Base-by-base conservation (phyloP, 1,140 invertebrate species). In the Bombus confusus region DNA sequence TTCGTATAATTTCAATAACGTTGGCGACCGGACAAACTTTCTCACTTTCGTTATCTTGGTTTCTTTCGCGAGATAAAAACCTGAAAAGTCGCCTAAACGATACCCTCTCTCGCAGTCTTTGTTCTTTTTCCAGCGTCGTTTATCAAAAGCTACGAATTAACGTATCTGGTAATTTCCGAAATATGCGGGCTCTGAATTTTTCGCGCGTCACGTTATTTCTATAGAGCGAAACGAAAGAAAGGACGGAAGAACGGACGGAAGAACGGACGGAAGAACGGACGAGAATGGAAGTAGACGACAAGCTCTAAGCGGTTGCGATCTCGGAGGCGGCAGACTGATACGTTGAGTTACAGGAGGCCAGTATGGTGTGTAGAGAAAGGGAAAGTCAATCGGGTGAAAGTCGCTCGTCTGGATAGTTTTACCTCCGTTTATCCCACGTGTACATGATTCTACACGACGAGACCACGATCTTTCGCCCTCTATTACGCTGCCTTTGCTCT, bases 371-470 rank as follows among this genome's bases (percentile, higher is more conserved):
- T 25, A 91, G 91, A 93, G 93, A 94, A 94, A 94, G 93, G 93
- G 92, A 94, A 94, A 94, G 93, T 93, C 91, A 92, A 88, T 88
- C 85, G 59, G 86, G 91, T 90, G 91, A 92, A 92, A 92, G 87
- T 91, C 89, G 83, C 86, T 86, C 39, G 86, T 37, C 71, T 59
- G 68, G 86, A 90, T 88, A 90, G 80, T 90, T 90, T 86, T 86
- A 78, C 66, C 77, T 88, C 64, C 68, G 52, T 90, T 86, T 83
- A 86, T 90, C 62, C 80, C 47, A 13, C 52, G 57, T 12, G 22
- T 75, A 66, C 68, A 52, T 62, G 43, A 22, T 37, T 68, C 79
- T 74, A 86, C 47, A n/a, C 62, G 43, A 68, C 13, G 77, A 90
- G 85, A 87, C 77, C 76, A n/a, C 57, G 34, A 57, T 73, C 84